phyloP scores from a whole-genome alignment of 2,888 invertebrate species.

The Thymelicus sylvestris region DNA sequence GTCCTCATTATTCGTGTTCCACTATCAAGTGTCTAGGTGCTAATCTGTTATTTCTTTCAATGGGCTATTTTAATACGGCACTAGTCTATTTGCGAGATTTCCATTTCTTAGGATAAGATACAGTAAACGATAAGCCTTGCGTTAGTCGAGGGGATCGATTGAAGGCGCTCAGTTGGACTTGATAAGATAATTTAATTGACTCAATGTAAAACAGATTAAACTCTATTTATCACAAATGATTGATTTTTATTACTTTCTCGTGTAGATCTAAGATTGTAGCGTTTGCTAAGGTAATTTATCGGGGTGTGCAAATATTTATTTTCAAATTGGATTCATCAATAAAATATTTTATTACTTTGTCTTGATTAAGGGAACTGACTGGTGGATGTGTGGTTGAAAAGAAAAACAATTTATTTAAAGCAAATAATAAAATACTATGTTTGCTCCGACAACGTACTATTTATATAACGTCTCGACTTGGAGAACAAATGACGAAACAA shows the following conservation, averaged over 20 bases:
- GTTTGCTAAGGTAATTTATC: slow-evolving; percentile 26
- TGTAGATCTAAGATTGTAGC: slow-evolving; percentile 24
- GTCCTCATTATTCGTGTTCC: neutral
- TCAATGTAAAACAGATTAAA: slow-evolving; percentile 34
- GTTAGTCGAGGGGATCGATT: slow-evolving; percentile 24
- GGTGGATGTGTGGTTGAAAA: too few relatives aligned
- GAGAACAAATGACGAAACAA: too few relatives aligned
- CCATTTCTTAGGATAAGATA: slow-evolving; percentile 21
- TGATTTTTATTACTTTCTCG: slow-evolving; percentile 37
- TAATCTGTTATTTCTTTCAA: neutral
- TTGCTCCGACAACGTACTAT: too few relatives aligned
- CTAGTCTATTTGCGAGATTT: slow-evolving; percentile 12
- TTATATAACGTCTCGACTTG: too few relatives aligned
- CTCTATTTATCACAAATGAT: slow-evolving; percentile 34
- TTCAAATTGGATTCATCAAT: neutral
- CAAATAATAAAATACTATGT: too few relatives aligned
- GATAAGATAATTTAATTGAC: slow-evolving; percentile 38
- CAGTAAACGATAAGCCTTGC: slow-evolving; percentile 16
- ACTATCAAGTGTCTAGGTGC: slow-evolving; percentile 4
- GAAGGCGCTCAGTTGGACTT: slow-evolving; percentile 28
- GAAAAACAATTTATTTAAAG: too few relatives aligned
- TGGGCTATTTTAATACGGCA: neutral
- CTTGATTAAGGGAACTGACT: too few relatives aligned
- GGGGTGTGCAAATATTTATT: slow-evolving; percentile 12
- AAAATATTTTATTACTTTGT: too few relatives aligned